phyloP scores from a whole-genome alignment of 2,797 vertebrate species.

The Enteromius afrohamiltoni region DNA sequence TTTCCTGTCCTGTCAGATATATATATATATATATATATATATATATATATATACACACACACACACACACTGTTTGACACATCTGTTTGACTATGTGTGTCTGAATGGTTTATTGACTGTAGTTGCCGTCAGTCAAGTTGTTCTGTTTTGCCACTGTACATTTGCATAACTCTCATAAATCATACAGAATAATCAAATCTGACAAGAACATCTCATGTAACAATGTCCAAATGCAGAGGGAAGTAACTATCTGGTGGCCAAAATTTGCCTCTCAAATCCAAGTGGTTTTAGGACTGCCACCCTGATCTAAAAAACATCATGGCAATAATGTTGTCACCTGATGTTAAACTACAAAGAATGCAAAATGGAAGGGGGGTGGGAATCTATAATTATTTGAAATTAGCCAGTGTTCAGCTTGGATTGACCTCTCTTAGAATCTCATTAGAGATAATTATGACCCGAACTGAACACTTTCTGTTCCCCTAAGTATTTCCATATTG shows the following conservation, averaged over 20 bases:
- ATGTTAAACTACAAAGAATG: conserved; percentile 30
- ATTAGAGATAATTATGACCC: conserved; percentile 62
- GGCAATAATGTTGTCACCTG: conserved; percentile 32
- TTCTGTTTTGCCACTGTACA: conserved; percentile 32
- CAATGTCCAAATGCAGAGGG: conserved; percentile 3
- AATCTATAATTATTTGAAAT: conserved; percentile 59
- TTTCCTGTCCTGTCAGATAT: conserved; percentile 46
- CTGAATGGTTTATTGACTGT: conserved; percentile 17
- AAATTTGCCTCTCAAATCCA: conserved; percentile 61
- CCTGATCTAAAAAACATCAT: conserved; percentile 51
- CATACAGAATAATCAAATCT: conserved; percentile 40
- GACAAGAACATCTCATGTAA: conserved; percentile 15
- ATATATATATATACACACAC: too few species aligned
- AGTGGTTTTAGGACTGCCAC: conserved; percentile 51
- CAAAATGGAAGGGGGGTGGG: conserved; percentile 40
- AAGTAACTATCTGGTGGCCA: conserved; percentile 3
- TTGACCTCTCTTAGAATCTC: conserved; percentile 54
- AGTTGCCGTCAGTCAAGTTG: conserved; percentile 56
- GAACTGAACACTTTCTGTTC: conserved; percentile 55
- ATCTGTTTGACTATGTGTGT: conserved; percentile 20
- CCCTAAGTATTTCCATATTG: conserved; percentile 59
- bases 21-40: conserved; percentile 34
- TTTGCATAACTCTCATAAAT: conserved; percentile 47
- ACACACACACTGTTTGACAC: background rate
- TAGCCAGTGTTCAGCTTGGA: conserved; percentile 53